Conservation (phyloP, 30 jellyfish, hydroid and myxozoan genomes). For the Hydra vulgaris region DNA sequence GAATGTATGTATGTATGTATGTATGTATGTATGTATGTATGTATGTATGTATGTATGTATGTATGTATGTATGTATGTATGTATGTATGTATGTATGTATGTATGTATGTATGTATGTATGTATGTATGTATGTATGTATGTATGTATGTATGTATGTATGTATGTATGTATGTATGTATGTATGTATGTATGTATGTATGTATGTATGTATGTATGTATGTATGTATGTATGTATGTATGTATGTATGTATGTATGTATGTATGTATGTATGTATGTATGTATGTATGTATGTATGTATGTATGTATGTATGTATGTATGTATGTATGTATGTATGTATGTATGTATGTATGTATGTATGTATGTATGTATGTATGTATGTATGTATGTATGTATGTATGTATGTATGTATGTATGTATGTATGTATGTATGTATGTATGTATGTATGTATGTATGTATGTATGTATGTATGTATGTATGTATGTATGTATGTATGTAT, state of each 20-base stretch:
- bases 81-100: no score
- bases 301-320: conserved; percentile 4
- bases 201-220: conserved; percentile 4
- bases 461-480: no score
- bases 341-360: no score
- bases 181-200: conserved; percentile 4
- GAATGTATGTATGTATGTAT: no score
- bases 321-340: conserved; percentile 5
- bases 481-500: no score
- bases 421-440: no score
- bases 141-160: conserved; percentile 4
- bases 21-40: no score
- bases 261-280: conserved; percentile 4
- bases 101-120: conserved; percentile 4
- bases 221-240: conserved; percentile 4
- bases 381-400: no score
- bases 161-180: conserved; percentile 4
- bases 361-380: no score
- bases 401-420: conserved; percentile 4
- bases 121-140: conserved; percentile 4
- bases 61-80: no score
- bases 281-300: conserved; percentile 4
- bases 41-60: no score
- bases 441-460: no score
- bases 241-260: conserved; percentile 4